Evolutionary conservation across 2,797 vertebrate species (phyloP).

Genomic region (Pelodytes ibericus): DNA sequence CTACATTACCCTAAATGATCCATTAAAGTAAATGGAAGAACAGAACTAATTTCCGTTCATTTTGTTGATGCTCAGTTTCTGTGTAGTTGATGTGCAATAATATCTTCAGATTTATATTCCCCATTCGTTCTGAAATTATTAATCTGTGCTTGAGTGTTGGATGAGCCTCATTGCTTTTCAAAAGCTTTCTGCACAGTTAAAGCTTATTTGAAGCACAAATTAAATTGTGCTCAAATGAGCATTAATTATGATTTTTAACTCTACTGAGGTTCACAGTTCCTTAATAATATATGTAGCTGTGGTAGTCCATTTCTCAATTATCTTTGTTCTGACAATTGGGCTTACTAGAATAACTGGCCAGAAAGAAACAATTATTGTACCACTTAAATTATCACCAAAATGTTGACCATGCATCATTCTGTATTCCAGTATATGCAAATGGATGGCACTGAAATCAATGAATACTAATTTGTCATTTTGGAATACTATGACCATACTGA

Average conservation of each 20-base stretch:
- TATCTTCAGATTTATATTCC: slow-evolving; percentile 13
- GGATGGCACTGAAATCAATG: too few relatives aligned
- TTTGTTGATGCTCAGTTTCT: slow-evolving; percentile 12
- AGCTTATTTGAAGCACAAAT: neutral
- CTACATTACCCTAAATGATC: too few relatives aligned
- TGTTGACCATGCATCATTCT: too few relatives aligned
- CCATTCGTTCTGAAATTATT: neutral
- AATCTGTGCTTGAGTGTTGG: neutral
- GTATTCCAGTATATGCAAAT: too few relatives aligned
- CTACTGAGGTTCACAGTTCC: neutral
- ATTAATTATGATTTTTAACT: slow-evolving; percentile 14
- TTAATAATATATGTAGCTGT: too few relatives aligned
- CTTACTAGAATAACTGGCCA: too few relatives aligned
- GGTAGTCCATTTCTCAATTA: too few relatives aligned
- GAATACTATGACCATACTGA: too few relatives aligned
- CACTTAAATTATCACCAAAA: too few relatives aligned
- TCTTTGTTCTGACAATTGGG: too few relatives aligned
- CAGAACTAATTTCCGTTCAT: slow-evolving; percentile 8
- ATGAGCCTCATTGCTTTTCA: slow-evolving; percentile 6
- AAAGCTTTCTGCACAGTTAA: neutral
- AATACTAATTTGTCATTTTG: too few relatives aligned
- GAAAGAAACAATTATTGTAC: too few relatives aligned
- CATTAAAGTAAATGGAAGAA: neutral
- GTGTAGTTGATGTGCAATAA: slow-evolving; percentile 13
- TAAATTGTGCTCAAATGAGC: slow-evolving; percentile 12